Percentiles rank a stretch among this genome's conserved stretches.
Conservation (phyloP, 2,113 vertebrate genomes). For the Progne subis region DNA sequence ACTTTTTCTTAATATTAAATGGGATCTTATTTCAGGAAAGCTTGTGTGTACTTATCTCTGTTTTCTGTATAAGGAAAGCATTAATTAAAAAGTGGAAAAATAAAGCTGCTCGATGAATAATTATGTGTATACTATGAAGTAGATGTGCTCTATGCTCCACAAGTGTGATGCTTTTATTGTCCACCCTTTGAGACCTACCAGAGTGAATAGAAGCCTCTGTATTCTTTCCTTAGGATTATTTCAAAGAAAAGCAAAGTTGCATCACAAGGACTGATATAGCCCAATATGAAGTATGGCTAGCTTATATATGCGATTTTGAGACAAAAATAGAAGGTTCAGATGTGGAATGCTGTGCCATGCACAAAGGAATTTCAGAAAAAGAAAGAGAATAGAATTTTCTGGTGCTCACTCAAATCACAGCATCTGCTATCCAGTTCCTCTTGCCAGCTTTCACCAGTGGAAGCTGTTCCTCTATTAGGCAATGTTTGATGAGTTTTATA, state of each 20-base stretch:
- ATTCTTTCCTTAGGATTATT: background rate
- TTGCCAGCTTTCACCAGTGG: background rate
- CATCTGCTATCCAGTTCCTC: background rate
- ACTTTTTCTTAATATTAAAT: background rate
- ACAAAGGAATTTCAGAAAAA: background rate
- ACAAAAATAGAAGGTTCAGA: background rate
- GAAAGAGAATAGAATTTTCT: background rate
- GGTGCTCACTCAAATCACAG: fast-evolving
- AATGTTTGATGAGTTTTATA: background rate
- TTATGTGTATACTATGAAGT: background rate
- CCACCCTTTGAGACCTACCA: background rate
- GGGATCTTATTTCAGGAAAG: background rate
- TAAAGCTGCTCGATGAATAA: background rate
- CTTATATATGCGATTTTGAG: background rate
- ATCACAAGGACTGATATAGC: background rate
- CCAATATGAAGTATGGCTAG: background rate
- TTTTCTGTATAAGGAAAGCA: background rate
- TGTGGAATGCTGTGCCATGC: background rate
- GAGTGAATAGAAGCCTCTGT: background rate
- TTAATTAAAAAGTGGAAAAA: background rate
- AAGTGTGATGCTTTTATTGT: background rate
- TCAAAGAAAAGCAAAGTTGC: background rate
- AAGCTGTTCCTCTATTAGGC: background rate
- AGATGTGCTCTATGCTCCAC: background rate
- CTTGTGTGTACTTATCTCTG: background rate